phyloP scores from a whole-genome alignment of 2,113 vertebrate genomes.

The Thomomys bottae region DNA sequence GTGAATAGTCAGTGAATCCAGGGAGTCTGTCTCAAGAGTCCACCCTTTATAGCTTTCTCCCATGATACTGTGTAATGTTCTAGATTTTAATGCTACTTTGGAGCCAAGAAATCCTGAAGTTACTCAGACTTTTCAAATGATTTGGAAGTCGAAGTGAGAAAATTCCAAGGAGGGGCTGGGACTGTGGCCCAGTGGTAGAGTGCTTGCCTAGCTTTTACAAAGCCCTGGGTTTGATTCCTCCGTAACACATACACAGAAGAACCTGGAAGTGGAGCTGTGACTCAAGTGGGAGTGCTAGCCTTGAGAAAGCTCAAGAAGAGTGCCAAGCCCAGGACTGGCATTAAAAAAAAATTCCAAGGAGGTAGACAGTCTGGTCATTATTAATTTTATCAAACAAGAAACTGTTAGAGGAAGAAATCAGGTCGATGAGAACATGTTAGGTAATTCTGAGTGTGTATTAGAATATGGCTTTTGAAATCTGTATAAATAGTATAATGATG shows the following conservation, averaged over 20 bases:
- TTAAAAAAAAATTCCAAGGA: background rate
- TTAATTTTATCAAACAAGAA: background rate
- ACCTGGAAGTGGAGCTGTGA: no score
- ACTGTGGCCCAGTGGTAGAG: no score
- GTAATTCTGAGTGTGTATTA: background rate
- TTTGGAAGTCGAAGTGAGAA: constrained; percentile 29
- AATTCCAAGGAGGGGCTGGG: background rate
- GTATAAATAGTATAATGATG: background rate
- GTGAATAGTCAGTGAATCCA: background rate
- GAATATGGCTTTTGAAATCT: background rate
- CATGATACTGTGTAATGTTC: constrained; percentile 40
- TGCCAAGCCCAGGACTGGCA: no score
- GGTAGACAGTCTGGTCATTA: background rate
- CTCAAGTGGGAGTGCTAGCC: no score
- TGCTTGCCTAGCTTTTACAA: no score
- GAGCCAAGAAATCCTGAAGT: background rate
- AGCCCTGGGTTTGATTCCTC: no score
- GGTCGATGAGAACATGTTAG: background rate
- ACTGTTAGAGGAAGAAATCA: constrained; percentile 39
- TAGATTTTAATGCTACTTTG: constrained; percentile 62
- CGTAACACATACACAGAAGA: no score
- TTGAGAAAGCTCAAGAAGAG: no score
- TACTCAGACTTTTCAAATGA: constrained; percentile 21
- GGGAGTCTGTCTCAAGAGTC: background rate
- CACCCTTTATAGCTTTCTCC: constrained; percentile 41